phyloP scores from a whole-genome alignment of 2,797 vertebrate species.

The Ciconia nigra region DNA sequence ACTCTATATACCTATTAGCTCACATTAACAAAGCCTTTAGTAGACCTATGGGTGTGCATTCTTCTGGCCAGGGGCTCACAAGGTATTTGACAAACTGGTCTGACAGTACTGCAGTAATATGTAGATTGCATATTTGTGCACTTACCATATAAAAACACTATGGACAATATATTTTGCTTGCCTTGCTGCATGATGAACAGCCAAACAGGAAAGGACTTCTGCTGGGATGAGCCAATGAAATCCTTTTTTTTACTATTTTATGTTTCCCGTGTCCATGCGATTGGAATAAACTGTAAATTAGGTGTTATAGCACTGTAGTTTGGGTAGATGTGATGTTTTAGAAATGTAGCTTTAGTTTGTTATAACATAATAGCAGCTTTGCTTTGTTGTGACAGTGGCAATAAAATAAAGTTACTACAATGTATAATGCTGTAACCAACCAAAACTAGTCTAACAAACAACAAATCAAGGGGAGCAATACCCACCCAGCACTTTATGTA shows the following conservation, averaged over 20 bases:
- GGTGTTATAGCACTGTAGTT: conserved; percentile 63
- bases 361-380: conserved; percentile 77
- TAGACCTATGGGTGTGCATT: neutral
- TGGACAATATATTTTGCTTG: neutral
- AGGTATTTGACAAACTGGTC: neutral
- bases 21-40: neutral
- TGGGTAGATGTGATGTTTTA: conserved; percentile 66
- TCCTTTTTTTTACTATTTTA: conserved; percentile 57
- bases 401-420: conserved; percentile 76
- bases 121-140: neutral
- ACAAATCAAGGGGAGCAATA: conserved; percentile 64
- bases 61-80: neutral
- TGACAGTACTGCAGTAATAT: neutral
- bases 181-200: conserved; percentile 37
- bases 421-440: conserved; percentile 71
- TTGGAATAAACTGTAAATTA: conserved; percentile 80
- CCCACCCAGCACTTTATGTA: conserved; percentile 33
- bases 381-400: conserved; percentile 77
- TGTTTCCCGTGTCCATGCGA: conserved; percentile 51
- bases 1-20: neutral
- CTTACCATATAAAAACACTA: neutral
- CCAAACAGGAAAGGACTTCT: conserved; percentile 34
- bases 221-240: conserved; percentile 53
- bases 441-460: conserved; percentile 67
- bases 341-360: conserved; percentile 76